Evolutionary conservation across 2,888 invertebrate genomes (phyloP), one percentile per base, ranked within the genome.

Genomic region (Miltochrista miniata): DNA sequence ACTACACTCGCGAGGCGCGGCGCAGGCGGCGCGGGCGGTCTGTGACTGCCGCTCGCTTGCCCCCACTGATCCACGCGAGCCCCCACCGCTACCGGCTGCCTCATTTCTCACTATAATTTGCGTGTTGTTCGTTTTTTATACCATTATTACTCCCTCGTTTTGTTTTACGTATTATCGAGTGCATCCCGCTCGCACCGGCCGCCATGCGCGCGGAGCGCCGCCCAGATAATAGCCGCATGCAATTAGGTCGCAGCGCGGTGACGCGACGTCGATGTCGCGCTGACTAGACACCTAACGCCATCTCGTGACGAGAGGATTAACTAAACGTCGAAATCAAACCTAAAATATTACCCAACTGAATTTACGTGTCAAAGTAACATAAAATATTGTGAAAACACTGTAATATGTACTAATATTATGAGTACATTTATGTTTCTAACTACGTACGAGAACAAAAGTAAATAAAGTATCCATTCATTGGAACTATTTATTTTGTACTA

Each of bases 91-190:
- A 90, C 90, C 90, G 90, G 87, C 88, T 90, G 88, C 87, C 90
- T 88, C 89, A 89, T 90, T 91, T 91, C 91, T 90, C 92, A 91
- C 90, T 90, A 90, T 91, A 91, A 91, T 91, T 91, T 91, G 90
- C 91, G 91, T 91, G 90, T 72, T 87, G 87, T 83, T 90, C 88
- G 90, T 91, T 91, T 91, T 91, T 91, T 90, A 24, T 24, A 90
- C 88, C 88, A 90, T 92, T 90, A 91, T 90, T 90, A 90, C 90
- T 89, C 87, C 90, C 92, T 88, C 90, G 91, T 90, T 90, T 90
- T 90, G 90, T 90, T 91, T 90, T 89, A 90, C 90, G 90, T 89
- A 88, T 90, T 90, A 90, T 90, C 90, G 90, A 90, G 89, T 90
- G 90, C 91, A 91, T 90, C 91, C 91, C 90, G 91, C 90, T 91